These are phyloP conservation scores for Mormyrus proboscirostris DNA, from an alignment of 2,797 vertebrate species.

Conservation along the genomic window DNA sequence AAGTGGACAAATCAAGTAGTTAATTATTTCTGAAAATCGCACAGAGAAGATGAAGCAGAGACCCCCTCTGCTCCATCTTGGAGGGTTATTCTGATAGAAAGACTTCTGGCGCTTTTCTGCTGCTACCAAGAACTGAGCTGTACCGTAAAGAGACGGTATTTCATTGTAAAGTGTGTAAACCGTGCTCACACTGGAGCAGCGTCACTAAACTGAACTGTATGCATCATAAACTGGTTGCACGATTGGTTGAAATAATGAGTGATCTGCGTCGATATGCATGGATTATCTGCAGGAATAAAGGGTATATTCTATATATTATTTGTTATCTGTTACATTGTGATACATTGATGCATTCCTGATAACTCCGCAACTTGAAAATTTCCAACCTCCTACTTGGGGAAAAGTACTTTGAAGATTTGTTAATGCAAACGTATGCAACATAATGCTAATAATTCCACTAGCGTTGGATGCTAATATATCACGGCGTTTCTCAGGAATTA, in stretches of 20 bases:
- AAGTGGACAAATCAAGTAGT: not conserved
- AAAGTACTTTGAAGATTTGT: not conserved
- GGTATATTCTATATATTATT: not conserved
- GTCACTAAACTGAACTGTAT: not conserved
- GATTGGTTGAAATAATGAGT: not conserved
- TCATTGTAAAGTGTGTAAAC: not conserved
- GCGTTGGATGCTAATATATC: not conserved
- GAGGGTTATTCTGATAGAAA: not conserved
- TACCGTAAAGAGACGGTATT: not conserved
- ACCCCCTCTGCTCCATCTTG: not conserved
- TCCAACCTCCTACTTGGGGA: not conserved
- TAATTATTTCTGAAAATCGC: not conserved
- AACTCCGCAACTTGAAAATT: not conserved
- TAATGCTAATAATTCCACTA: not conserved
- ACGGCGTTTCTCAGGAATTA: not conserved
- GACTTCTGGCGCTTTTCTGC: not conserved
- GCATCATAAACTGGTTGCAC: not conserved
- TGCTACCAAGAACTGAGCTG: not conserved
- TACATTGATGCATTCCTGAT: not conserved
- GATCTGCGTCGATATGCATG: not conserved
- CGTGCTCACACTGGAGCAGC: not conserved
- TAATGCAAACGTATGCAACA: not conserved
- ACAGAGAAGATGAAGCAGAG: not conserved
- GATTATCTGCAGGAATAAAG: not conserved
- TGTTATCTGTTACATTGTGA: not conserved